Evolutionary conservation across 2,797 vertebrate species (phyloP), one percentile per base, ranked within the genome.

Genomic region (Darevskia nairensis): DNA sequence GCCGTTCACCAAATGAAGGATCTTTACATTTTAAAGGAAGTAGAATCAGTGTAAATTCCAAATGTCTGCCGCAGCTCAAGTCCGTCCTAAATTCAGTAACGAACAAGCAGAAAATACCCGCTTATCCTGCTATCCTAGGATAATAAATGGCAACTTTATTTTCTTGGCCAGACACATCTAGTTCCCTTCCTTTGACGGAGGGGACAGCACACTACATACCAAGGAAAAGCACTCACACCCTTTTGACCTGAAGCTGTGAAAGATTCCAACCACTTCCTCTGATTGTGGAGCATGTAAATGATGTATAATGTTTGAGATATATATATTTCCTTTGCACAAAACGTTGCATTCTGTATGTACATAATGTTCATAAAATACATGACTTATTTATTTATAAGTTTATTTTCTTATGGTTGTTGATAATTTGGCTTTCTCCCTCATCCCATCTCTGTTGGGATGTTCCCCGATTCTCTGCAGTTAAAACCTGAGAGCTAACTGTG

Each of bases 311-410:
- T 69, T 59, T 39, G 59, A 74, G 66, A n/a, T n/a, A 55, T 9
- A 87, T 91, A 89, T 90, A 39, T 87, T 75, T 87, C 68, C 72
- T 89, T 89, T 87, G 85, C 82, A 86, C 86, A 87, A 78, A 50
- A 79, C n/a, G 27, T 55, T 39, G 86, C 82, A 72, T 89, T 91
- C 46, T 91, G 74, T 82, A 82, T 86, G 80, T 80, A 82, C 68
- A 90, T 86, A 80, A 50, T 85, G 27, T 76, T 27, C 85, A 39
- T 80, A 84, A 85, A 55, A 84, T 46, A 89, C 27, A 64, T 44
- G 64, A 86, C 72, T 84, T 95, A 95, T 96, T 96, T 96, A 96
- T 96, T 95, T 95, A 91, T 82, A 86, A 71, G 88, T 88, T 74
- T 83, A 78, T 84, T 64, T 78, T 61, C 25, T 82, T 87, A 66